These are phyloP conservation scores for Drosophila cracens DNA, from an alignment of 2,888 invertebrate species.

Conservation along the genomic window DNA sequence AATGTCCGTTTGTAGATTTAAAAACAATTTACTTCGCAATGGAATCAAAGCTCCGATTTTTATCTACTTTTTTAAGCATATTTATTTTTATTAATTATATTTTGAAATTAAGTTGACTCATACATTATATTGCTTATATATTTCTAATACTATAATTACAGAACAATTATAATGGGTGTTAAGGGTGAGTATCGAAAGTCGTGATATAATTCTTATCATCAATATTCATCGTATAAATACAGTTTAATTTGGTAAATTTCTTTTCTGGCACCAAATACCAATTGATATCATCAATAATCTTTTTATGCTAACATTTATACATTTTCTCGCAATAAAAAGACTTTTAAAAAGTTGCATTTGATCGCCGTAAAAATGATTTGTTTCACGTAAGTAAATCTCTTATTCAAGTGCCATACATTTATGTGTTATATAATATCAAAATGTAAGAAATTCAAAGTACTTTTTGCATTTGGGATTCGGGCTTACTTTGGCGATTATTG, in stretches of 20 bases:
- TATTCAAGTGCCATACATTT: not conserved
- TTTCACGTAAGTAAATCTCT: not conserved
- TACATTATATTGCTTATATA: not conserved
- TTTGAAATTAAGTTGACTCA: not conserved
- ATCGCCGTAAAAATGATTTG: not conserved
- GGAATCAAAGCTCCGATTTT: not conserved
- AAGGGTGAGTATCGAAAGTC: not conserved
- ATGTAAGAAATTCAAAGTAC: not conserved
- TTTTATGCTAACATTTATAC: not conserved
- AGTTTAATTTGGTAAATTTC: not conserved
- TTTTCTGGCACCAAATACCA: not conserved
- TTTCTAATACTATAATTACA: not conserved
- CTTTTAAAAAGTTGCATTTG: not conserved
- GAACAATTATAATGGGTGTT: not conserved
- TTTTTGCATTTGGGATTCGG: conserved; percentile 1
- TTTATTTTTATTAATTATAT: not conserved
- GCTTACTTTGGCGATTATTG: conserved; percentile 21
- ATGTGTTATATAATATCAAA: not conserved
- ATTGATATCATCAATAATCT: not conserved
- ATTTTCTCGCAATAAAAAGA: not conserved
- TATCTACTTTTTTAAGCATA: not conserved
- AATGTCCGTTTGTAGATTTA: conserved; percentile 21
- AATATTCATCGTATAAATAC: not conserved
- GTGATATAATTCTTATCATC: not conserved
- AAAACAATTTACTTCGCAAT: conserved; percentile 10